phyloP scores from a whole-genome alignment of 2,888 invertebrate genomes.

The Poecilus cupreus region DNA sequence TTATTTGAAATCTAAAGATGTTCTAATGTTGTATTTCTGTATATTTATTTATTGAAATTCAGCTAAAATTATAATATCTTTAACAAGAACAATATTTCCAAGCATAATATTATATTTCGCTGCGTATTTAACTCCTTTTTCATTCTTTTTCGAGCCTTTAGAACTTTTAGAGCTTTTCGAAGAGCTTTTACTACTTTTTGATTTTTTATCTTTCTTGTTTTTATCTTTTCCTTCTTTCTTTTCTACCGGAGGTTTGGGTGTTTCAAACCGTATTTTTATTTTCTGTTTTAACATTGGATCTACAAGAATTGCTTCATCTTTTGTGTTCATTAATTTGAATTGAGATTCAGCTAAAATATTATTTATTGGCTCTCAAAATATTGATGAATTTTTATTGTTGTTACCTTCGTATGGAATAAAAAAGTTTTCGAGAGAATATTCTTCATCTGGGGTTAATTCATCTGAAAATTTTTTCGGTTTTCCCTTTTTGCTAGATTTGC shows the following conservation, averaged over 20 bases:
- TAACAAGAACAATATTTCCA: slow-evolving; percentile 62
- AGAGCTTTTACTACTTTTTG: slow-evolving; percentile 47
- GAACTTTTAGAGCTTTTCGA: slow-evolving; percentile 45
- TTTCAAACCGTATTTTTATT: slow-evolving; percentile 42
- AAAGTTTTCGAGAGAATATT: slow-evolving; percentile 62
- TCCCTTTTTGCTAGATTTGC: background rate
- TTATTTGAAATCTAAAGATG: too few relatives aligned
- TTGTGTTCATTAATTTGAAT: slow-evolving; percentile 58
- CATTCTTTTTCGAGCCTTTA: slow-evolving; percentile 18
- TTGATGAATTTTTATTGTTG: background rate
- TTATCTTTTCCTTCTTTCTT: background rate
- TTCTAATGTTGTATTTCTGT: too few relatives aligned
- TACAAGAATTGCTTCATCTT: slow-evolving; percentile 37
- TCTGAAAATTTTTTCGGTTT: slow-evolving; percentile 61
- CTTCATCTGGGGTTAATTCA: slow-evolving; percentile 63
- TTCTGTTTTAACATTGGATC: slow-evolving; percentile 42
- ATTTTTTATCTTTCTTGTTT: slow-evolving; percentile 55
- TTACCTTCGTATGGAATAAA: slow-evolving; percentile 61
- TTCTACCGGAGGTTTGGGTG: background rate
- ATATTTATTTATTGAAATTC: slow-evolving; percentile 46
- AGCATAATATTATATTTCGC: slow-evolving; percentile 65
- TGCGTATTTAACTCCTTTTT: slow-evolving; percentile 58
- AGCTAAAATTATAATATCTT: slow-evolving; percentile 64
- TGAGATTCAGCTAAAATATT: slow-evolving; percentile 62
- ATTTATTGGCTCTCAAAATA: too few relatives aligned